Evolutionary conservation across 2,888 invertebrate species (phyloP).

Genomic region (Brachyptera risi): DNA sequence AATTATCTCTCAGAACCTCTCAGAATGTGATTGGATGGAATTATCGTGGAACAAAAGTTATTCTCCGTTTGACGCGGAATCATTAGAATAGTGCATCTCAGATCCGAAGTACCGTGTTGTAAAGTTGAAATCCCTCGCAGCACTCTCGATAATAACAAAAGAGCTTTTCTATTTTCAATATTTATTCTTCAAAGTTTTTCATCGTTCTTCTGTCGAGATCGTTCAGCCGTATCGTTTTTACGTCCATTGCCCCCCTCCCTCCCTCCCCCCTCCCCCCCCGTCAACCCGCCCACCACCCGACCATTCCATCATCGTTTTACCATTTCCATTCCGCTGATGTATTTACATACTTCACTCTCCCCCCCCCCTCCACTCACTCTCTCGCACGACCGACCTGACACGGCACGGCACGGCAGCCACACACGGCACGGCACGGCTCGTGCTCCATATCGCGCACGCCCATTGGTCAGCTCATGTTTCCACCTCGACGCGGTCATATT

Average conservation of each 20-base stretch:
- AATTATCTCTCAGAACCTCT: no score
- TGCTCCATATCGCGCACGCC: no score
- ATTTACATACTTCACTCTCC: constrained; percentile 18
- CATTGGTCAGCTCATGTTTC: no score
- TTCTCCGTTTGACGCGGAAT: no score
- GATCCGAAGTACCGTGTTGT: no score
- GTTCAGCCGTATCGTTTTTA: constrained; percentile 13
- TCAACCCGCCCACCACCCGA: no score
- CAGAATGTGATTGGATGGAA: no score
- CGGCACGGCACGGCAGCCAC: no score
- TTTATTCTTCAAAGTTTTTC: constrained; percentile 15
- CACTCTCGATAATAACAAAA: constrained; percentile 3
- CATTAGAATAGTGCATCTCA: background rate
- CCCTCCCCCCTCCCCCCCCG: constrained; percentile 7
- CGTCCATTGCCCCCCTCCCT: constrained; percentile 16
- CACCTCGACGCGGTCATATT: no score
- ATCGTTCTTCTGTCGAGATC: constrained; percentile 20
- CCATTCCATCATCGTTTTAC: constrained; percentile 13
- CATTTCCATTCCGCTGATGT: constrained; percentile 19
- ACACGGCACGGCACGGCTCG: no score
- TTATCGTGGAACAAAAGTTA: no score
- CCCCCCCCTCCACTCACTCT: background rate
- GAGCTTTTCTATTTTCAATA: constrained; percentile 21
- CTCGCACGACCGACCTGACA: background rate
- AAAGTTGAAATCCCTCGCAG: no score